Evolutionary conservation across 2,797 vertebrate genomes (phyloP).

Genomic region (Brotogeris chrysoptera): DNA sequence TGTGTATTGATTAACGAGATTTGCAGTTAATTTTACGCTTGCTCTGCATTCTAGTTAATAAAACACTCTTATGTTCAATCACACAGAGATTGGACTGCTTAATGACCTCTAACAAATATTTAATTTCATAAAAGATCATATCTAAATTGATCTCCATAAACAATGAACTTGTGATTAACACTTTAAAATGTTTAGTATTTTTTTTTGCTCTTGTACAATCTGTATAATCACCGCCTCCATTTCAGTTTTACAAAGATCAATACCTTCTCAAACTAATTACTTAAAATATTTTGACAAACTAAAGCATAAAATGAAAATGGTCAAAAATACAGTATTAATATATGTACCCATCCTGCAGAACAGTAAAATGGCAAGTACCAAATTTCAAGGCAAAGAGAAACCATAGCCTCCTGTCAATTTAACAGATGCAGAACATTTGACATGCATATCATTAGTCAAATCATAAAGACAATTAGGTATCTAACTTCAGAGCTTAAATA

Average conservation of each 20-base stretch:
- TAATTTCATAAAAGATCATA: not conserved
- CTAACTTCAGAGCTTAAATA: not conserved
- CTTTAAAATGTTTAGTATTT: too few relatives aligned
- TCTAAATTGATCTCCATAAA: not conserved
- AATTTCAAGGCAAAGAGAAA: not conserved
- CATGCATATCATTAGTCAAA: not conserved
- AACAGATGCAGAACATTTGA: not conserved
- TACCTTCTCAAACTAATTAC: not conserved
- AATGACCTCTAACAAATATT: not conserved
- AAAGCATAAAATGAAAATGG: not conserved
- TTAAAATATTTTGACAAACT: not conserved
- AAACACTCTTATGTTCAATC: not conserved
- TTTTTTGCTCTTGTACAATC: too few relatives aligned
- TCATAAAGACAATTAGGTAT: not conserved
- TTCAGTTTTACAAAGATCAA: not conserved
- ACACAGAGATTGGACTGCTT: not conserved
- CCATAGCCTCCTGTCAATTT: not conserved
- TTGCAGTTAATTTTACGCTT: conserved; percentile 2
- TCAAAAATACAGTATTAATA: not conserved
- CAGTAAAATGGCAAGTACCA: not conserved
- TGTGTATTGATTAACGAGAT: not conserved
- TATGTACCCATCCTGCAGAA: not conserved
- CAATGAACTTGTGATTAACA: not conserved
- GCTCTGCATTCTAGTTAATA: not conserved
- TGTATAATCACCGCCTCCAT: not conserved